Evolutionary conservation across 2,888 invertebrate species (phyloP), one percentile per base, ranked within the genome.

Genomic region (Archips crataeganus): DNA sequence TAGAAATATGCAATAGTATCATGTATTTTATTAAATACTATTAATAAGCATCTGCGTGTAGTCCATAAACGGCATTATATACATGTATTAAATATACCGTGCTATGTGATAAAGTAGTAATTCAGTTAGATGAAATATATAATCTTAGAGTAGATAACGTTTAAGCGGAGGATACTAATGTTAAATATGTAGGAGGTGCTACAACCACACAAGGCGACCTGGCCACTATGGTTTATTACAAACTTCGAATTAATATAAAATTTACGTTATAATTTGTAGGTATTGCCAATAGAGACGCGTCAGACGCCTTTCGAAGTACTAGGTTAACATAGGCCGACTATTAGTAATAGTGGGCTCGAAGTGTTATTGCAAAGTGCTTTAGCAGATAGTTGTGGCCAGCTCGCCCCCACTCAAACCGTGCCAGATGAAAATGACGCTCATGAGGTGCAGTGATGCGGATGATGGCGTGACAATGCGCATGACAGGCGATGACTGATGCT

Each of bases 371-470:
- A 23, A 32, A 23, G 47, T 15, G 57, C 70, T 42, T 64, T 69
- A 67, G 69, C 57, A 67, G 75, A 79, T 80, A 84, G 84, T 83
- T 81, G 78, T 51, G 39, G 84, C 90, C 91, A 92, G 90, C 85
- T 81, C 87, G 88, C 86, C 88, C 80, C 90, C 93, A 90, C 87
- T 91, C 94, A 94, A 87, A 93, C 93, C 86, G 91, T 93, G 93
- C 87, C 85, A 80, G 84, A 91, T 92, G 92, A 91, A 86, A 84
- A 90, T 89, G 86, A 85, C 77, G 78, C 82, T 78, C 81, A 84
- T 92, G 92, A 90, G 81, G 88, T 91, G 92, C 85, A 88, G 93
- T 93, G 94, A 94, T 93, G 94, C 93, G 93, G 93, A 93, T 90
- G 91, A 91, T 85, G 84, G 86, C 87, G 86, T 85, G 85, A 87